Percentiles rank a stretch among this genome's conserved stretches.
Evolutionary conservation across 2,797 vertebrate genomes (phyloP).

Genomic region (Zalophus californianus): DNA sequence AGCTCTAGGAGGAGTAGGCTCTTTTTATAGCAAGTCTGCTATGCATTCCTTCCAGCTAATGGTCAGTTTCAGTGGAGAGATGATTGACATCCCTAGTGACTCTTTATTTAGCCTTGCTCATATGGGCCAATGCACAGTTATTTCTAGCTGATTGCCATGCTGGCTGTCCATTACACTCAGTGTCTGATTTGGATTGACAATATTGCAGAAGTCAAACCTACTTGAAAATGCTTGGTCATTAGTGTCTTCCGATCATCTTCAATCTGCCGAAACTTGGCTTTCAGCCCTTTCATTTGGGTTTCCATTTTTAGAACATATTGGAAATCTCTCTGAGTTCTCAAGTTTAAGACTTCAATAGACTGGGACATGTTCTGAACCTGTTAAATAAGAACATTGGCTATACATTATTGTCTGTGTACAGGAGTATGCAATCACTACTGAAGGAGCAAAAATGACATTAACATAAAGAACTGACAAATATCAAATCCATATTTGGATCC

Average conservation of each 20-base stretch:
- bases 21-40: slow-evolving; percentile 64
- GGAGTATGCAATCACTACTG: not conserved
- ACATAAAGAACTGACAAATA: not conserved
- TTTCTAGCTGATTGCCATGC: slow-evolving; percentile 66
- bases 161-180: not conserved
- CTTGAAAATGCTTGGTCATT: slow-evolving; percentile 98
- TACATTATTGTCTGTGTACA: not conserved
- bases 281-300: slow-evolving; percentile 98
- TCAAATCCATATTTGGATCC: not conserved
- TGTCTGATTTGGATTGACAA: slow-evolving; percentile 62
- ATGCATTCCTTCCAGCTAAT: slow-evolving; percentile 71
- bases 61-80: slow-evolving; percentile 59
- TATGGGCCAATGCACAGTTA: not conserved
- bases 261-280: slow-evolving; percentile 97
- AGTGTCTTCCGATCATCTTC: slow-evolving; percentile 98
- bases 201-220: slow-evolving; percentile 83
- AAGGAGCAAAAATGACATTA: slow-evolving; percentile 41
- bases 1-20: not conserved
- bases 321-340: slow-evolving; percentile 98
- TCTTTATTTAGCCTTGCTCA: slow-evolving; percentile 21
- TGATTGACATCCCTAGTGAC: slow-evolving; percentile 36
- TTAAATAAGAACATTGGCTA: slow-evolving; percentile 78
- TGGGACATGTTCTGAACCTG: slow-evolving; percentile 99
- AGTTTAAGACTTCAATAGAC: slow-evolving; percentile 98
- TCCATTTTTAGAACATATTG: slow-evolving; percentile 99